These are phyloP conservation scores for Dendrolimus houi DNA, from an alignment of 2,888 invertebrate species.

Conservation along the genomic window DNA sequence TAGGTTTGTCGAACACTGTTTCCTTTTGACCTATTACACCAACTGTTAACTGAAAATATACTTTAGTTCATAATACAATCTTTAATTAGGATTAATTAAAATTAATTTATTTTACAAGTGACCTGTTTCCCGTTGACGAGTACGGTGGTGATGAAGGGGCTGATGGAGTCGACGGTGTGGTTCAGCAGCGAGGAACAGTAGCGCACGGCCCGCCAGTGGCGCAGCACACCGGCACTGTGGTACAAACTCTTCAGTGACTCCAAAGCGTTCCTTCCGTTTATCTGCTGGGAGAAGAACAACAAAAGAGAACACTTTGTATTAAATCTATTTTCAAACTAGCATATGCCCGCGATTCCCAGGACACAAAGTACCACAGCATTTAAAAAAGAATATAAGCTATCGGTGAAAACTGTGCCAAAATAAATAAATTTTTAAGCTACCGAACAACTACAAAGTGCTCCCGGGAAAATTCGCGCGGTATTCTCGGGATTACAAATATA, in stretches of 20 bases:
- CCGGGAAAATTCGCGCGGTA: no score
- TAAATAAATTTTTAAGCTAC: no score
- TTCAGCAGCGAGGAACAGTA: conserved; percentile 95
- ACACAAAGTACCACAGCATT: no score
- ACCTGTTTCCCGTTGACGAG: conserved; percentile 98
- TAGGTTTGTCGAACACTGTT: conserved; percentile 97
- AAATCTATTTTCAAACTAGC: no score
- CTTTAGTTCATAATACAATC: no score
- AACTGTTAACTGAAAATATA: conserved; percentile 83
- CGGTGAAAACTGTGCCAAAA: no score
- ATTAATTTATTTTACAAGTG: neutral
- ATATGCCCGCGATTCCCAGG: no score
- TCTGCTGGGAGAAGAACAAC: conserved; percentile 22
- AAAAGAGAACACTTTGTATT: no score
- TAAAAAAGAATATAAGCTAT: no score
- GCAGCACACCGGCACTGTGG: conserved; percentile 88
- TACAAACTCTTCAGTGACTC: conserved; percentile 84
- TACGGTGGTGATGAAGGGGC: conserved; percentile 98
- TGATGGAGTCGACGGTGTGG: conserved; percentile 98
- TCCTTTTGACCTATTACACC: conserved; percentile 97
- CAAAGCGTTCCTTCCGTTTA: conserved; percentile 75
- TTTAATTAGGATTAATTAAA: no score
- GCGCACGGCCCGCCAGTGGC: conserved; percentile 95
- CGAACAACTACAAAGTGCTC: no score
- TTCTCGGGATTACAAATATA: no score